Evolutionary conservation across 2,113 vertebrate genomes (phyloP).

Genomic region (Pluvianellus socialis): DNA sequence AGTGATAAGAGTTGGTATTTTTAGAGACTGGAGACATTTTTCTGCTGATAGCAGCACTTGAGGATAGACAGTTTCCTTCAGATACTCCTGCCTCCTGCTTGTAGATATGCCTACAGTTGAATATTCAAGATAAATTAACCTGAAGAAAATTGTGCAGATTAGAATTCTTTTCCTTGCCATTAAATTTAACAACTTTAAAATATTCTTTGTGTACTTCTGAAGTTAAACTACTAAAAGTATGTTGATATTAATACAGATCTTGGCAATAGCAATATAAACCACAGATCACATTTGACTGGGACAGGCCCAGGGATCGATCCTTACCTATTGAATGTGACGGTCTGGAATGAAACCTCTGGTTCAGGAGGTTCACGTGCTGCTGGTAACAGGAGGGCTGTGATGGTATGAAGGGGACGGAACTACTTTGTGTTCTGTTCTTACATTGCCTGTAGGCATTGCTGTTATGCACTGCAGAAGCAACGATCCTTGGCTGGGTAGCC

Average conservation of each 20-base stretch:
- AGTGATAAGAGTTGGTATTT: not conserved
- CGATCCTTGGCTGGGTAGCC: not conserved
- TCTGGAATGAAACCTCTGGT: not conserved
- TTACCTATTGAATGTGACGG: not conserved
- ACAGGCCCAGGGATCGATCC: not conserved
- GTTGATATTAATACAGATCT: not conserved
- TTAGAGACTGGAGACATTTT: not conserved
- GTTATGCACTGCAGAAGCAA: not conserved
- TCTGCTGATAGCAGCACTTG: not conserved
- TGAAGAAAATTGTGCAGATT: not conserved
- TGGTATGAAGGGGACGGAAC: not conserved
- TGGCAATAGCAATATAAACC: not conserved
- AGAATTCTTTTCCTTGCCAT: not conserved
- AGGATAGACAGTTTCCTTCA: not conserved
- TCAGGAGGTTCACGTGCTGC: not conserved
- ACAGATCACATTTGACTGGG: not conserved
- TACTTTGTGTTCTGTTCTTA: not conserved
- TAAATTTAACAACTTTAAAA: not conserved
- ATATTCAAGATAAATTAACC: not conserved
- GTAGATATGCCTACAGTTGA: not conserved
- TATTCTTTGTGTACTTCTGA: not conserved
- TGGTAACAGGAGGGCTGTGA: not conserved
- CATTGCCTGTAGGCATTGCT: not conserved
- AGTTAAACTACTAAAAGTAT: not conserved
- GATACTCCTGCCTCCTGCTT: not conserved